Evolutionary conservation across 2,113 vertebrate genomes (phyloP).

Genomic region (Cololabis saira): DNA sequence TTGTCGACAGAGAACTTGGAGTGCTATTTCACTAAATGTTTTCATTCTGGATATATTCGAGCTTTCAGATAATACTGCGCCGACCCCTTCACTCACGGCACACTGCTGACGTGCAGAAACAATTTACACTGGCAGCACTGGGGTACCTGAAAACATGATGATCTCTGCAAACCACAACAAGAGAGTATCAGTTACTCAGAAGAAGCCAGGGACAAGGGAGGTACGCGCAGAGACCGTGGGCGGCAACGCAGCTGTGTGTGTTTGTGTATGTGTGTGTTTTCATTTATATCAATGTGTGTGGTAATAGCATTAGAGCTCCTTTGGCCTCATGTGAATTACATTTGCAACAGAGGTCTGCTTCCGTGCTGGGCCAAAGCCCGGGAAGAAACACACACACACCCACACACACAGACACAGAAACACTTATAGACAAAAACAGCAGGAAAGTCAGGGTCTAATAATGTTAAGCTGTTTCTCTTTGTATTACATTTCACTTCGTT

Average conservation of each 20-base stretch:
- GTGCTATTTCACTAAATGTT: too few relatives aligned
- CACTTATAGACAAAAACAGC: slow-evolving; percentile 20
- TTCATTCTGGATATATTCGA: background rate
- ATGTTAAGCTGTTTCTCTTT: slow-evolving; percentile 27
- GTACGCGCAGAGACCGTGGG: slow-evolving; percentile 43
- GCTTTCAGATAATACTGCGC: background rate
- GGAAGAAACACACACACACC: slow-evolving; percentile 23
- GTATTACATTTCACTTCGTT: slow-evolving; percentile 20
- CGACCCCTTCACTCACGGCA: background rate
- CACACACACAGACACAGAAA: slow-evolving; percentile 5
- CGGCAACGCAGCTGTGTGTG: slow-evolving; percentile 54
- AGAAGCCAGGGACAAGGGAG: slow-evolving; percentile 28
- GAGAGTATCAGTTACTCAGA: slow-evolving; percentile 19
- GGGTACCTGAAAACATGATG: slow-evolving; percentile 16
- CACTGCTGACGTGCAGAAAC: background rate
- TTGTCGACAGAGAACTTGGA: too few relatives aligned
- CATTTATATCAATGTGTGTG: slow-evolving; percentile 43
- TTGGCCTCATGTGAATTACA: slow-evolving; percentile 74
- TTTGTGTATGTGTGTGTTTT: slow-evolving; percentile 22
- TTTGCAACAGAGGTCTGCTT: slow-evolving; percentile 73
- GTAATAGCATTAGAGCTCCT: slow-evolving; percentile 71
- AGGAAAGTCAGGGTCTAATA: slow-evolving; percentile 26
- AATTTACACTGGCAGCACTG: background rate
- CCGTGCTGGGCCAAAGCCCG: slow-evolving; percentile 64
- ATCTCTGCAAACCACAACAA: slow-evolving; percentile 27